Evolutionary conservation across 30 jellyfish, hydroid and myxozoan genomes (phyloP).

Genomic region (Aurelia sp.): DNA sequence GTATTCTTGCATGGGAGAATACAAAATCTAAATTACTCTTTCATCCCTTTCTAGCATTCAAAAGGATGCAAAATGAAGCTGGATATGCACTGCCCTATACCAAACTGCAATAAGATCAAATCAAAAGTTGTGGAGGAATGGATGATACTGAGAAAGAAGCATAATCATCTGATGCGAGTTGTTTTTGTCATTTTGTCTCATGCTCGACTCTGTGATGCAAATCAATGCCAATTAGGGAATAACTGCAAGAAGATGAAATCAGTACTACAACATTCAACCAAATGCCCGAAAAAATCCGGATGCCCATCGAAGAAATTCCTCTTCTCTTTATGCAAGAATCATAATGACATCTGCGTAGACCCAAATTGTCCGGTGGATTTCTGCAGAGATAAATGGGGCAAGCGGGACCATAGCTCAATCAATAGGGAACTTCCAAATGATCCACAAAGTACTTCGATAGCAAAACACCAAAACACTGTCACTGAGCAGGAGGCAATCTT

Average conservation of each 20-base stretch:
- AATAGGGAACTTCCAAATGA: no score
- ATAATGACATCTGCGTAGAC: constrained; percentile 53
- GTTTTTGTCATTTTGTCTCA: constrained; percentile 56
- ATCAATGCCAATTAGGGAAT: constrained; percentile 37
- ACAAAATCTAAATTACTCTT: no score
- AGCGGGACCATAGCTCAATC: background rate
- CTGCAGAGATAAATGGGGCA: constrained; percentile 54
- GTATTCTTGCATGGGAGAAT: no score
- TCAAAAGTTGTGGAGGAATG: constrained; percentile 63
- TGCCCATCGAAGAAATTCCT: constrained; percentile 64
- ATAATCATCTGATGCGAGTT: constrained; percentile 39
- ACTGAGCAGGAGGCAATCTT: no score
- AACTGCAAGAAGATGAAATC: constrained; percentile 66
- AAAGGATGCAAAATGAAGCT: constrained; percentile 57
- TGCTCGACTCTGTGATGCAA: constrained; percentile 56
- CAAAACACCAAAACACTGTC: no score
- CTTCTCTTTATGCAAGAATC: constrained; percentile 47
- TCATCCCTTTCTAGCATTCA: constrained; percentile 35
- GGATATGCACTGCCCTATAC: constrained; percentile 49
- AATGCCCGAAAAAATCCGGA: constrained; percentile 31
- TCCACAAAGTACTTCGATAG: no score
- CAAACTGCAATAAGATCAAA: constrained; percentile 66
- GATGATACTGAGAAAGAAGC: constrained; percentile 46
- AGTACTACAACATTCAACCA: constrained; percentile 34
- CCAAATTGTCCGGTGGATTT: constrained; percentile 59